phyloP scores from a whole-genome alignment of 2,113 vertebrate genomes.

The Gasterosteus nipponicus region DNA sequence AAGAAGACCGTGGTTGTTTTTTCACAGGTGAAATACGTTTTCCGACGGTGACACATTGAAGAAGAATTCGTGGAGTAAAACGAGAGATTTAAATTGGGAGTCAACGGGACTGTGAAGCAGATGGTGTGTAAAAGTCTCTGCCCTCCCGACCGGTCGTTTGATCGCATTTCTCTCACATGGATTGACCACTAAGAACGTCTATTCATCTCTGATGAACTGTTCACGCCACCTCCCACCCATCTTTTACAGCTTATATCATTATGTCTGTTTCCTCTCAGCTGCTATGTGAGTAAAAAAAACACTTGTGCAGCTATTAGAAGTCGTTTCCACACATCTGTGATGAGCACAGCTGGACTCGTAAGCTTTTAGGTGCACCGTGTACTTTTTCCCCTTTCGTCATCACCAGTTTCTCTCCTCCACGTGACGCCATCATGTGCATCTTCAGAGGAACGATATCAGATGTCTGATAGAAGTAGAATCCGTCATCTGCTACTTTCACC shows the following conservation, averaged over 20 bases:
- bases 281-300: background rate
- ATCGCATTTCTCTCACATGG: background rate
- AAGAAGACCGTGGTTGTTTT: background rate
- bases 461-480: no score
- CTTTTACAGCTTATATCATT: background rate
- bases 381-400: background rate
- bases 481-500: background rate
- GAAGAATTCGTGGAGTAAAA: slow-evolving; percentile 3
- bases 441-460: no score
- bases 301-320: background rate
- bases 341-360: background rate
- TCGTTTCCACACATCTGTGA: background rate
- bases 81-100: slow-evolving; percentile 10
- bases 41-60: slow-evolving; percentile 3
- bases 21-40: background rate
- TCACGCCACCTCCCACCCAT: background rate
- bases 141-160: background rate
- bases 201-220: background rate
- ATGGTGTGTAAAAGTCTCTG: slow-evolving; percentile 24
- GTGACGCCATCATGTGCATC: background rate
- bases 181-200: background rate
- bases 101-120: slow-evolving; percentile 29
- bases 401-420: background rate
- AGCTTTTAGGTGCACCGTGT: background rate
- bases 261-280: background rate